Conservation (phyloP, 1,140 invertebrate species). For the Parapsyche elsis region DNA sequence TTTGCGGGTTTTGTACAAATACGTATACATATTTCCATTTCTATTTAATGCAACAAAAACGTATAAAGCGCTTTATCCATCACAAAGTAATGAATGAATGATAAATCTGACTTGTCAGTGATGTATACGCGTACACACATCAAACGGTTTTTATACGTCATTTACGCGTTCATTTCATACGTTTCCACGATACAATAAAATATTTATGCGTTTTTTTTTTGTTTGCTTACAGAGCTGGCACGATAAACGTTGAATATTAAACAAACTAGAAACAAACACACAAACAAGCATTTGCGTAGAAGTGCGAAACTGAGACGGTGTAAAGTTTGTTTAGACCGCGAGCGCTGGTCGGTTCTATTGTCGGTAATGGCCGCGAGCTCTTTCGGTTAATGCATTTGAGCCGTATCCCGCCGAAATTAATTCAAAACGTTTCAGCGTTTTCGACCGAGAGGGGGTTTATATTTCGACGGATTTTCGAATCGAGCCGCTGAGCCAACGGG, state of each 20-base stretch:
- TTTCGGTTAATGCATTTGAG: conserved; percentile 32
- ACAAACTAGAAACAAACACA: not conserved
- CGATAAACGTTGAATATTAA: not conserved
- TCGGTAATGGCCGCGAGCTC: conserved; percentile 11
- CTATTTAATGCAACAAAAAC: not conserved
- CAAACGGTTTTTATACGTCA: too few relatives aligned
- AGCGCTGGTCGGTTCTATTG: not conserved
- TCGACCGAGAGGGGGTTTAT: not conserved
- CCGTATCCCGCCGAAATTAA: conserved; percentile 15
- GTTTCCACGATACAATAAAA: not conserved
- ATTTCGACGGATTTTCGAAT: not conserved
- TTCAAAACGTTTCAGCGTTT: not conserved
- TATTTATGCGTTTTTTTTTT: not conserved
- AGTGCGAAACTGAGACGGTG: not conserved
- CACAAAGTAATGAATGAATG: not conserved
- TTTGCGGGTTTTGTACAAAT: not conserved
- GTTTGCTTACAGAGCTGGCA: not conserved
- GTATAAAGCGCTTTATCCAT: not conserved
- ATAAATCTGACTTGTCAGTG: too few relatives aligned
- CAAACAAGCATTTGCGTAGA: not conserved
- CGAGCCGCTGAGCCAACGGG: not conserved
- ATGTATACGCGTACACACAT: too few relatives aligned
- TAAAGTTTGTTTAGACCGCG: conserved; percentile 5
- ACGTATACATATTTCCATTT: not conserved
- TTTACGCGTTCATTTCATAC: not conserved